Conservation (phyloP, 2,797 vertebrate species). For the Crenuchus spilurus region DNA sequence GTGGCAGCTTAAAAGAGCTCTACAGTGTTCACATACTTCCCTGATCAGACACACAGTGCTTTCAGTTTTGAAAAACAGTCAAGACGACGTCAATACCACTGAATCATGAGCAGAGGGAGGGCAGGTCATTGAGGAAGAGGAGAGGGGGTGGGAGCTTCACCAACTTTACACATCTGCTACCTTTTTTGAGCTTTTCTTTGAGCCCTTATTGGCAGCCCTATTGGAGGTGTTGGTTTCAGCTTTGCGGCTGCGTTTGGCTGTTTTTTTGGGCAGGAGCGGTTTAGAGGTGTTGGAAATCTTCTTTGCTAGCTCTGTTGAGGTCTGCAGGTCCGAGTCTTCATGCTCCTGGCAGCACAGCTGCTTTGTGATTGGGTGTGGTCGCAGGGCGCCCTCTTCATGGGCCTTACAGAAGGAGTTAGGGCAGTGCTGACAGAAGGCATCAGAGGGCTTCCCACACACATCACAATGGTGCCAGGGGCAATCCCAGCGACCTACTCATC, state of each 20-base stretch:
- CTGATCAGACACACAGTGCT: constrained; percentile 74
- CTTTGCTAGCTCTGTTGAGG: constrained; percentile 57
- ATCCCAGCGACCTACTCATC: constrained; percentile 91
- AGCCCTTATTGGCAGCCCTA: constrained; percentile 50
- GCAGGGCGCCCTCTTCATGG: constrained; percentile 87
- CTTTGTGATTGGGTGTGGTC: constrained; percentile 74
- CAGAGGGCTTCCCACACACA: constrained; percentile 92
- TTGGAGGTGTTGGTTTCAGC: neutral
- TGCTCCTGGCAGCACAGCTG: constrained; percentile 91
- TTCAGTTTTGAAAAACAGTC: constrained; percentile 55
- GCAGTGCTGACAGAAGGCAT: constrained; percentile 93
- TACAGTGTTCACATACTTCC: constrained; percentile 70
- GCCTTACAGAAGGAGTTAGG: constrained; percentile 97
- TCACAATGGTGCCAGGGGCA: constrained; percentile 99
- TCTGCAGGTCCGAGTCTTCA: constrained; percentile 71
- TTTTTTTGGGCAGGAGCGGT: constrained; percentile 64
- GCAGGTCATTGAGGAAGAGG: constrained; percentile 64
- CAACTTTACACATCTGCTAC: constrained; percentile 71
- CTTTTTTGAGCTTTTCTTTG: constrained; percentile 70
- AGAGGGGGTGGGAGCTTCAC: constrained; percentile 10
- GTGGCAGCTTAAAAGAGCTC: constrained; percentile 77
- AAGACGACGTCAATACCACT: constrained; percentile 45
- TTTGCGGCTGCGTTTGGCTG: constrained; percentile 58
- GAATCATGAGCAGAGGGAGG: constrained; percentile 32
- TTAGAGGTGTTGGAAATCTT: constrained; percentile 60